Evolutionary conservation across 2,113 vertebrate genomes (phyloP).

Genomic region (Naja naja): DNA sequence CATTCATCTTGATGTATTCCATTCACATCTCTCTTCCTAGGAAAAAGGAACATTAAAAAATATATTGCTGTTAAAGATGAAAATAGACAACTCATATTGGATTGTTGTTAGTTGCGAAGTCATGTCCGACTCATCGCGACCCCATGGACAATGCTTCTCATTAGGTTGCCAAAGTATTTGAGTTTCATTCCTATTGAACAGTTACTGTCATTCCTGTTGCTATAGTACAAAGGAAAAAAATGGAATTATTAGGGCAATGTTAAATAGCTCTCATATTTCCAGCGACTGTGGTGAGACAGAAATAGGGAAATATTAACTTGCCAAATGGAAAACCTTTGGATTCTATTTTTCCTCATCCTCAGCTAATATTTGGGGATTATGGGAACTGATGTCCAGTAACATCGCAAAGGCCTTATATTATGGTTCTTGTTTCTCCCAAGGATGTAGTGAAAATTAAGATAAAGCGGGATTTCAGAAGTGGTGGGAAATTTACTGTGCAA

Average conservation of each 20-base stretch:
- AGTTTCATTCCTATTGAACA: neutral
- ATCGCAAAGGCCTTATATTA: neutral
- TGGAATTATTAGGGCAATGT: neutral
- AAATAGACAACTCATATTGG: neutral
- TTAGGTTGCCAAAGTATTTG: too few species aligned
- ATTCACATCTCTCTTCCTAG: neutral
- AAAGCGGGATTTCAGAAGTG: neutral
- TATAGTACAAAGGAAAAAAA: neutral
- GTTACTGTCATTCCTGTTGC: neutral
- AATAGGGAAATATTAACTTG: too few species aligned
- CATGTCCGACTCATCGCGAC: too few species aligned
- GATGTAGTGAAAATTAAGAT: neutral
- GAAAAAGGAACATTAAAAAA: neutral
- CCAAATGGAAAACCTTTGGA: neutral
- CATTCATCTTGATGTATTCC: neutral
- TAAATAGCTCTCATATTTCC: neutral
- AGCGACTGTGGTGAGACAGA: neutral
- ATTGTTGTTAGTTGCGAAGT: too few species aligned
- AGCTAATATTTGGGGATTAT: neutral
- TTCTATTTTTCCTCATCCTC: neutral
- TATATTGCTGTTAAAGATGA: neutral
- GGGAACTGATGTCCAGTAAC: neutral
- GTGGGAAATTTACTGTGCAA: neutral
- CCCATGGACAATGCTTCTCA: too few species aligned
- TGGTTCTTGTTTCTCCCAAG: neutral